Conservation (phyloP, 1,140 invertebrate species). For the Pseudachorutes palmiensis region DNA sequence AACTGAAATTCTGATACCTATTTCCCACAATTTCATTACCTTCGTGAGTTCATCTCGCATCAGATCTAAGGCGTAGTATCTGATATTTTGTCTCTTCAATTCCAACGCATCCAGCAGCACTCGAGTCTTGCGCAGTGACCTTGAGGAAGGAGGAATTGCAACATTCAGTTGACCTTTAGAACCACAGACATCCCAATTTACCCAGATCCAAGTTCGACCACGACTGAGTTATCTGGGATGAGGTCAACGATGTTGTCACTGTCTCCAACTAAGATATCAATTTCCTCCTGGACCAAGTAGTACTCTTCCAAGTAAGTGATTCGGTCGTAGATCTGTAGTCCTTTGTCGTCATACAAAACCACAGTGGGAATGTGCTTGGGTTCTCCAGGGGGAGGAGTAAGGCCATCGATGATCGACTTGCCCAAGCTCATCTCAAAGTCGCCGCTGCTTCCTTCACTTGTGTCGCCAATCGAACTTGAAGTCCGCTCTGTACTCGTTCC, state of each 20-base stretch:
- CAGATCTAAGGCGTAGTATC: not conserved
- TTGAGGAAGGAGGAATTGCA: not conserved
- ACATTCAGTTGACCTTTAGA: not conserved
- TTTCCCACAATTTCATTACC: not conserved
- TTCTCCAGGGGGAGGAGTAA: too few relatives aligned
- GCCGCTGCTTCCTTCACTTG: too few relatives aligned
- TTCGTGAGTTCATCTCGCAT: conserved; percentile 2
- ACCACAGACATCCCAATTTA: not conserved
- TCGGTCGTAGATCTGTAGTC: not conserved
- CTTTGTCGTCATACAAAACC: not conserved
- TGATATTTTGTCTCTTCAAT: not conserved
- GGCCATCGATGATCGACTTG: too few relatives aligned
- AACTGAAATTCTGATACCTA: not conserved
- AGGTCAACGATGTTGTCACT: not conserved
- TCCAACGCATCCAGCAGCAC: not conserved
- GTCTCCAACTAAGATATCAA: not conserved
- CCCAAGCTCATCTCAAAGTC: too few relatives aligned
- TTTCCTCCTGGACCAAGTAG: conserved; percentile 7
- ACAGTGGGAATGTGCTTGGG: not conserved
- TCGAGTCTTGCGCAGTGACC: not conserved
- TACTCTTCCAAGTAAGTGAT: conserved; percentile 6
- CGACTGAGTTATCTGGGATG: not conserved
- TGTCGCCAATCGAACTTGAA: too few relatives aligned
- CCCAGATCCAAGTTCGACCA: not conserved
- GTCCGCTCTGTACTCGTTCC: too few relatives aligned